Conservation (phyloP, 1,140 invertebrate species). For the Portunus trituberculatus region DNA sequence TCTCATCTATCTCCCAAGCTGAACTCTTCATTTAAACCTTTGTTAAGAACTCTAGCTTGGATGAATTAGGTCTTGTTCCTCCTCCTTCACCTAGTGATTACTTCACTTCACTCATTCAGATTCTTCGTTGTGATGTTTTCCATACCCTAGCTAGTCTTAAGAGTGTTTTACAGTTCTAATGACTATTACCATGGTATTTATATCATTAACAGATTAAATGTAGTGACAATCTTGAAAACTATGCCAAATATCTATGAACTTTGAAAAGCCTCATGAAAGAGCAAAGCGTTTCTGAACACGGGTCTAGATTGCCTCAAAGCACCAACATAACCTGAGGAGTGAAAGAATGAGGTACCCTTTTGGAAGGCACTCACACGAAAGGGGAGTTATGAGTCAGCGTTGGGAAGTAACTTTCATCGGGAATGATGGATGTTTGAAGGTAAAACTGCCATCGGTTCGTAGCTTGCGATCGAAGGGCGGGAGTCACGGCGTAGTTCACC, state of each 20-base stretch:
- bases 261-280: neutral
- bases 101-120: neutral
- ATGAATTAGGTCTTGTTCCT: too few relatives aligned
- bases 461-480: neutral
- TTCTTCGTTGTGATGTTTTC: neutral
- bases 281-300: too few relatives aligned
- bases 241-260: neutral
- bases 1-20: too few relatives aligned
- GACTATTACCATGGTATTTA: neutral
- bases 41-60: too few relatives aligned
- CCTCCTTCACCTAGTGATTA: neutral
- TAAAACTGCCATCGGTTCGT: conserved; percentile 71
- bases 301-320: too few relatives aligned
- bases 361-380: conserved; percentile 54
- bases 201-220: neutral
- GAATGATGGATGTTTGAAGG: conserved; percentile 70
- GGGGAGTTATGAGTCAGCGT: conserved; percentile 69
- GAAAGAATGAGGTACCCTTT: too few relatives aligned
- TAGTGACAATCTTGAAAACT: neutral
- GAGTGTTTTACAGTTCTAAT: neutral
- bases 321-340: too few relatives aligned
- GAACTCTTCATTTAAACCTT: too few relatives aligned
- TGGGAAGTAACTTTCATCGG: conserved; percentile 74
- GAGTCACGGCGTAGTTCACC: conserved; percentile 69
- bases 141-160: neutral